A percentile compares a stretch with the other conserved stretches of the same genome.
Evolutionary conservation across 1,140 invertebrate species (phyloP).

Genomic region (Ostrea denselamellosa): DNA sequence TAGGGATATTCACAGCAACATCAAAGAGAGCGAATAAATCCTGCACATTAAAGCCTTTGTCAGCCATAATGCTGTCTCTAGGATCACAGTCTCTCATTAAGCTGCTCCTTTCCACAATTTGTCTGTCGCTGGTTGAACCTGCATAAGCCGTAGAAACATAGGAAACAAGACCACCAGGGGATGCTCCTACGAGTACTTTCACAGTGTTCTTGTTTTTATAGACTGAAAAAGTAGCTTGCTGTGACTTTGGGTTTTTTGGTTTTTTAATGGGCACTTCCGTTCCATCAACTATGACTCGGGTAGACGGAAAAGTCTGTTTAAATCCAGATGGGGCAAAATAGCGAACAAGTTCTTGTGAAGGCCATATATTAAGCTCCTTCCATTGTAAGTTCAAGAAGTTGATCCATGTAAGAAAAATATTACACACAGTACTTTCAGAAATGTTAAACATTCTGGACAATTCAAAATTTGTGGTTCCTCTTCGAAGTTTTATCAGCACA

Average conservation of each 20-base stretch:
- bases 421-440: constrained; percentile 43
- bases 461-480: constrained; percentile 53
- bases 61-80: constrained; percentile 50
- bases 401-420: constrained; percentile 55
- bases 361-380: constrained; percentile 53
- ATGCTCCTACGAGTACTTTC: constrained; percentile 56
- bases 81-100: constrained; percentile 49
- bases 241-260: constrained; percentile 57
- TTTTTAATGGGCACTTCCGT: constrained; percentile 66
- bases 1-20: constrained; percentile 59
- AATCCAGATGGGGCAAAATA: constrained; percentile 64
- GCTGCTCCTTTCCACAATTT: constrained; percentile 51
- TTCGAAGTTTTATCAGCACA: constrained; percentile 46
- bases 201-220: constrained; percentile 69
- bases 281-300: constrained; percentile 68
- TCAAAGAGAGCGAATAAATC: constrained; percentile 56
- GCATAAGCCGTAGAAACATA: constrained; percentile 55
- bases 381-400: constrained; percentile 52
- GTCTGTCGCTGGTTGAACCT: constrained; percentile 57
- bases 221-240: constrained; percentile 70
- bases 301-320: too few species aligned
- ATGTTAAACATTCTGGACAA: too few species aligned
- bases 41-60: too few species aligned
- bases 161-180: constrained; percentile 58
- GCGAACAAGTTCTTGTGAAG: constrained; percentile 37